These are phyloP conservation scores for Tetramorium bicarinatum DNA, from an alignment of 2,888 invertebrate genomes.

Conservation along the genomic window DNA sequence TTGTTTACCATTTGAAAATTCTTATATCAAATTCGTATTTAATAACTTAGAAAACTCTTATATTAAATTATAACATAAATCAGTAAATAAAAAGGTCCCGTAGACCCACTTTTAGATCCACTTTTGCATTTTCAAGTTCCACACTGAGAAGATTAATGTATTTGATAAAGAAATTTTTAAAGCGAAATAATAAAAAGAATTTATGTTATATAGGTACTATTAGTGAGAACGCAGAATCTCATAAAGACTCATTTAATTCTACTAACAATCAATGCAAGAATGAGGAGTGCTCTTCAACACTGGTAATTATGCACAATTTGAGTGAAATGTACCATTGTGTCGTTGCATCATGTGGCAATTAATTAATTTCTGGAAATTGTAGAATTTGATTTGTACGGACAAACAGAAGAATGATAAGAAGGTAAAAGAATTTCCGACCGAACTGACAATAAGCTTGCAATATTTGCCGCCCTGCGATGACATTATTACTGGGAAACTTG, in stretches of 20 bases:
- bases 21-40: no score
- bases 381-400: slow-evolving; percentile 80
- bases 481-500: slow-evolving; percentile 81
- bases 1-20: no score
- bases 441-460: slow-evolving; percentile 84
- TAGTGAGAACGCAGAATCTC: slow-evolving; percentile 76
- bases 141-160: no score
- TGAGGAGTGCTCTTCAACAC: slow-evolving; percentile 77
- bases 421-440: slow-evolving; percentile 82
- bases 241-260: slow-evolving; percentile 78
- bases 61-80: no score
- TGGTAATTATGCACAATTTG: slow-evolving; percentile 72
- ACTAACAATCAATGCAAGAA: slow-evolving; percentile 73
- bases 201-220: slow-evolving; percentile 76
- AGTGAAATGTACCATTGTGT: background rate
- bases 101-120: no score
- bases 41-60: no score
- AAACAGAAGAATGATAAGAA: slow-evolving; percentile 79
- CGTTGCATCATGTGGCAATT: background rate
- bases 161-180: background rate
- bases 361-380: slow-evolving; percentile 37
- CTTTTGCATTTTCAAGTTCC: no score
- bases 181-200: background rate
- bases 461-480: slow-evolving; percentile 82
- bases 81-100: no score